A percentile compares a stretch with the other conserved stretches of the same genome.
Conservation (phyloP, 2,797 vertebrate species). For the Gymnoscopelus braueri region DNA sequence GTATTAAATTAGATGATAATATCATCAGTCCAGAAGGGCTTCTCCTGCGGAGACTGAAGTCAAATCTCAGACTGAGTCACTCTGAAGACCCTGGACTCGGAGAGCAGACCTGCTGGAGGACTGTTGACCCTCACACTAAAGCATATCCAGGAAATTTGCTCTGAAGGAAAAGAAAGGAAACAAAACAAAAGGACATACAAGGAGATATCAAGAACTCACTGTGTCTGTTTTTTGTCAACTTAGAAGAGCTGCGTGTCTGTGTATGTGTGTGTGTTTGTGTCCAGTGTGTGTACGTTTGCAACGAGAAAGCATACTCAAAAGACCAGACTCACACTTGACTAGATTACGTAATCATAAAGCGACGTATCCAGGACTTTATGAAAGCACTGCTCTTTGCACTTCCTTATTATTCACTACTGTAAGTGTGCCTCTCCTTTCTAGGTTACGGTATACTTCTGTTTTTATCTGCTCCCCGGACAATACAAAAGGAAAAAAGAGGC, state of each 20-base stretch:
- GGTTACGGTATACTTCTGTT: neutral
- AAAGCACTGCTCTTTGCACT: neutral
- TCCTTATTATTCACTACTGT: neutral
- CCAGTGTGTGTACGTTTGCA: conserved; percentile 21
- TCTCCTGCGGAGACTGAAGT: conserved; percentile 19
- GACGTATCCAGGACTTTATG: conserved; percentile 1
- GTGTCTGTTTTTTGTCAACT: conserved; percentile 39
- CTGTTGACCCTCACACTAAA: neutral
- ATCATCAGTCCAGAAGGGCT: neutral
- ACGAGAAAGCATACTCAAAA: neutral
- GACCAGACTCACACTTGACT: neutral
- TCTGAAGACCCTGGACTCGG: neutral
- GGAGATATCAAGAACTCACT: conserved; percentile 3
- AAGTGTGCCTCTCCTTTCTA: neutral
- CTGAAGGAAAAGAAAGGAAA: conserved; percentile 21
- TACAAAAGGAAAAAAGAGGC: neutral
- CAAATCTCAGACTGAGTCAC: neutral
- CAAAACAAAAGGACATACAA: neutral
- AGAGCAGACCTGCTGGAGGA: neutral
- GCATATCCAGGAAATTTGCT: neutral
- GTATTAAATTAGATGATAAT: conserved; percentile 36
- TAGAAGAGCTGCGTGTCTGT: neutral
- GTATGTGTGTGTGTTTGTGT: neutral
- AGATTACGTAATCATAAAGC: conserved; percentile 47
- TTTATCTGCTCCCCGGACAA: neutral